Base-by-base conservation (phyloP, 2,888 invertebrate species). In the Leuctra nigra region DNA sequence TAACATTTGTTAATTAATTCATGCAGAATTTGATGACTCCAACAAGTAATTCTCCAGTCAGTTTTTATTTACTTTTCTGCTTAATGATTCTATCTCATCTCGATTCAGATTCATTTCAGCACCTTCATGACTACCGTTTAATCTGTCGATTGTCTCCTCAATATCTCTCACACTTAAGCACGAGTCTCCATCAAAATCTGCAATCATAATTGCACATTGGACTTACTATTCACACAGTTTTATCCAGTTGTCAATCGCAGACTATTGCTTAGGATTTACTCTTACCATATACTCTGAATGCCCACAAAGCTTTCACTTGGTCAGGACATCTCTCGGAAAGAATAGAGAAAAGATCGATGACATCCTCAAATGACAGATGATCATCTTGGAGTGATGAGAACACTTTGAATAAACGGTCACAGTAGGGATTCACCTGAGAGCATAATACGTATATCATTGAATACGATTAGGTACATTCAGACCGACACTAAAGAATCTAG, bases 301-400 rank as follows among this genome's bases (percentile, higher is more conserved):
- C 88, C 82, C 89, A 90, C 2, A 77, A 76, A 2, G 87, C 83
- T 69, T 89, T 89, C 2, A 87, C 81, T 59, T 79, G 76, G 1
- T 77, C 69, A 0, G 88, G 87, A 59, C 89, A 87, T 61, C 81
- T 80, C 16, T 82, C 77, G 39, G 85, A 85, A 76, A 90, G 83
- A 1, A 80, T 86, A 0, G 87, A 88, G 66, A 83, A 87, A 65
- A 90, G 73, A 69, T 91, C 88, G 41, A 91, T 69, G 62, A 87
- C 74, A 66, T 90, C 89, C 68, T 90, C 88, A 68, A 90, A 89
- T 0, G 85, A 84, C 68, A 89, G 78, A 63, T 78, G 77, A 33
- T 78, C 78, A 63, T 84, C 83, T 2, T 78, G 74, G 63, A 78
- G 70, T 0, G 88, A 87, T 0, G 87, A 87, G 68, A 90, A 91